phyloP scores from a whole-genome alignment of 2,888 invertebrate species.

The Nymphalis urticae region DNA sequence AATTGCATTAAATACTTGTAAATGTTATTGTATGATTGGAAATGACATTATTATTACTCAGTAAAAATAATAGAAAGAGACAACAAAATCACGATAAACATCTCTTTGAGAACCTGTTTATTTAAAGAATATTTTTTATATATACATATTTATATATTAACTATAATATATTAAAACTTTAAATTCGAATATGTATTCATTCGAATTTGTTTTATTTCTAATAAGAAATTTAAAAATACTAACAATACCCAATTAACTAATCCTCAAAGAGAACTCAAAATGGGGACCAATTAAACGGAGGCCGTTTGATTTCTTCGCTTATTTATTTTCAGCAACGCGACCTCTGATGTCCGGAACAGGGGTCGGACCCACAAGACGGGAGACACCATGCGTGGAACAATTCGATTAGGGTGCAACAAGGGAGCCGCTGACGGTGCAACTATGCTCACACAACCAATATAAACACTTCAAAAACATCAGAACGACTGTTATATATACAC shows the following conservation, averaged over 20 bases:
- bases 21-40: no score
- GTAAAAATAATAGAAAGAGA: no score
- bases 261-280: slow-evolving; percentile 64
- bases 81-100: no score
- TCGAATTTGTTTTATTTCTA: slow-evolving; percentile 7
- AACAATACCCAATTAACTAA: slow-evolving; percentile 73
- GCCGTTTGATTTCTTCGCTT: slow-evolving; percentile 70
- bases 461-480: slow-evolving; percentile 36
- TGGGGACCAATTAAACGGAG: slow-evolving; percentile 72
- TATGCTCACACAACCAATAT: slow-evolving; percentile 47
- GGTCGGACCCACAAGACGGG: slow-evolving; percentile 70
- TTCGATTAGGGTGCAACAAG: slow-evolving; percentile 80
- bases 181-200: not conserved
- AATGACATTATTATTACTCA: no score
- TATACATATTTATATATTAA: no score
- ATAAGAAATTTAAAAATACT: slow-evolving; percentile 36
- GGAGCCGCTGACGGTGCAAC: slow-evolving; percentile 74
- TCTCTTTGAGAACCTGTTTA: no score
- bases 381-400: slow-evolving; percentile 76
- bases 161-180: no score
- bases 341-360: slow-evolving; percentile 73
- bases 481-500: slow-evolving; percentile 30
- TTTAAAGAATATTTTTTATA: no score
- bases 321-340: slow-evolving; percentile 75
- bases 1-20: no score